Evolutionary conservation across 2,888 invertebrate genomes (phyloP).

Genomic region (Drosophila mimica): DNA sequence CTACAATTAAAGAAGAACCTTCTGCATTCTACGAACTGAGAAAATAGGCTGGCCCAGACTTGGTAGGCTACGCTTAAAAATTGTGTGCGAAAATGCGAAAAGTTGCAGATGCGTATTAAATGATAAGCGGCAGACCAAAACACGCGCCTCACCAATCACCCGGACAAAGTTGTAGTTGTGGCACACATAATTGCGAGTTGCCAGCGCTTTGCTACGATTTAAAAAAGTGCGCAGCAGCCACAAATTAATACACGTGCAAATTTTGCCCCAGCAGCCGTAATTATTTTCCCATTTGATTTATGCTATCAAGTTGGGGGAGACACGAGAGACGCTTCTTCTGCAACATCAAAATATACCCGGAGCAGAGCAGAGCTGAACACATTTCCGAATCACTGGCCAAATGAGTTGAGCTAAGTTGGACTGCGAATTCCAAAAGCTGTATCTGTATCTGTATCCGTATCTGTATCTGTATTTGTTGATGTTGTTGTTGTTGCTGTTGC

Average conservation of each 20-base stretch:
- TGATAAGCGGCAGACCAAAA: constrained; percentile 62
- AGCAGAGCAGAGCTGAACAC: constrained; percentile 28
- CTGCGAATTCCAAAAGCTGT: constrained; percentile 15
- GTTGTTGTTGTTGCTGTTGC: background rate
- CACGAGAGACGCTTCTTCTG: background rate
- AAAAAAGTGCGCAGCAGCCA: constrained; percentile 49
- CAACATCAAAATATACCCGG: constrained; percentile 20
- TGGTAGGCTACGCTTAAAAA: constrained; percentile 20
- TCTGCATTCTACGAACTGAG: constrained; percentile 26
- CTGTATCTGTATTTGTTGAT: constrained; percentile 17
- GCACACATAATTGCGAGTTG: constrained; percentile 67
- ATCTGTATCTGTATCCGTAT: constrained; percentile 15
- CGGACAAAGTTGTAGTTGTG: constrained; percentile 41
- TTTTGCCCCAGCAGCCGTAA: constrained; percentile 75
- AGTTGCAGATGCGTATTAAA: constrained; percentile 72
- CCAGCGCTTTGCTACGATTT: constrained; percentile 71
- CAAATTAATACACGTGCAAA: constrained; percentile 79
- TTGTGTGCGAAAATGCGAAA: constrained; percentile 66
- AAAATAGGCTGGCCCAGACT: constrained; percentile 17
- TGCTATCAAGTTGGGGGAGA: constrained; percentile 61
- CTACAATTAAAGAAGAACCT: constrained; percentile 67
- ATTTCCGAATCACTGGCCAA: constrained; percentile 70
- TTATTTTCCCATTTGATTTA: constrained; percentile 82
- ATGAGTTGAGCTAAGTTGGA: constrained; percentile 36
- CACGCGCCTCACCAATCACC: constrained; percentile 54